A percentile compares a stretch with the other conserved stretches of the same genome.
phyloP scores from a whole-genome alignment of 2,888 invertebrate species.

The Drosophila neotestacea region DNA sequence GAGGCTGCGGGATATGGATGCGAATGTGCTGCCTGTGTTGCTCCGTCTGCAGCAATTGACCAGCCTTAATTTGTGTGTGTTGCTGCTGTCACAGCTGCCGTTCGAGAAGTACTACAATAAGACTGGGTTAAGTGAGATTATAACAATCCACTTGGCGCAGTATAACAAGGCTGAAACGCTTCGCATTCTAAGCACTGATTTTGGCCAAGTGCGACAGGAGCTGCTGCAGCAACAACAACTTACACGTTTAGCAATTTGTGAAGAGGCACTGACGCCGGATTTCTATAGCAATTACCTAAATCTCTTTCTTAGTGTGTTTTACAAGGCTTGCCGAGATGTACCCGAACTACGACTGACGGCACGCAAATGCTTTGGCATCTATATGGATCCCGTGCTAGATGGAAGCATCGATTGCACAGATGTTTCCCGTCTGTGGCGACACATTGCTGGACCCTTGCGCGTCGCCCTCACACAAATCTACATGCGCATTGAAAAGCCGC shows the following conservation, averaged over 20 bases:
- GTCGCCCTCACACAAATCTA: conserved; percentile 92
- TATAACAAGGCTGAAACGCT: conserved; percentile 90
- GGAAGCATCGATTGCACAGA: conserved; percentile 89
- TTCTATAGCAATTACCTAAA: conserved; percentile 93
- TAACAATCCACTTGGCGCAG: conserved; percentile 91
- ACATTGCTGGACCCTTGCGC: conserved; percentile 91
- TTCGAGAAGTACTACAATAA: conserved; percentile 92
- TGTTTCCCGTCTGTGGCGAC: conserved; percentile 91
- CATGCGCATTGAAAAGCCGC: conserved; percentile 87
- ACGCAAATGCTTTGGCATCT: conserved; percentile 90
- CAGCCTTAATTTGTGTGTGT: conserved; percentile 89
- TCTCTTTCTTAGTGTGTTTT: conserved; percentile 93
- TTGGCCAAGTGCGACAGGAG: conserved; percentile 53
- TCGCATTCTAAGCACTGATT: conserved; percentile 86
- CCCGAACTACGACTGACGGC: conserved; percentile 93
- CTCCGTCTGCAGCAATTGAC: conserved; percentile 91
- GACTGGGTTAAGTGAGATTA: conserved; percentile 89
- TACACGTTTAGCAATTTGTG: conserved; percentile 43
- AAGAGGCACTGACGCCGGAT: conserved; percentile 82
- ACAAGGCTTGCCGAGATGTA: conserved; percentile 93
- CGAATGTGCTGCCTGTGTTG: conserved; percentile 90
- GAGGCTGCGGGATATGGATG: conserved; percentile 90
- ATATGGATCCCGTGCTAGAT: conserved; percentile 91
- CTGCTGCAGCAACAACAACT: conserved; percentile 33
- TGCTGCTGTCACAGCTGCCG: conserved; percentile 91